Evolutionary conservation across 1,140 invertebrate genomes (phyloP).

Genomic region (Harpegnathos saltator): DNA sequence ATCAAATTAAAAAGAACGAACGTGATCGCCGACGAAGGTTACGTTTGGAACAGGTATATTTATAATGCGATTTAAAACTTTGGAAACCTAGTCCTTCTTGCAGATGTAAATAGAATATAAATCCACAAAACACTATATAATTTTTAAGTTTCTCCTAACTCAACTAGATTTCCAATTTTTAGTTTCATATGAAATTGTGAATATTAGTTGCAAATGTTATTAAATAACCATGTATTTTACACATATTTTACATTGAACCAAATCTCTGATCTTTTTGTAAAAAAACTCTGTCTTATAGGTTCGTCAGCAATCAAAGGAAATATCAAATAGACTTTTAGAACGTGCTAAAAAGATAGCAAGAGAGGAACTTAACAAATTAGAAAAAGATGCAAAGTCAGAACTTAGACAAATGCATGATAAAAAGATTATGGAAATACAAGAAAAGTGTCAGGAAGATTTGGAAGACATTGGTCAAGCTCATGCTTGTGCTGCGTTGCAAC

Average conservation of each 20-base stretch:
- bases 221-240: no score
- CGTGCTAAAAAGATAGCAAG: constrained; percentile 82
- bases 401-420: constrained; percentile 82
- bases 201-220: neutral
- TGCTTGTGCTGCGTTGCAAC: constrained; percentile 80
- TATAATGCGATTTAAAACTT: neutral
- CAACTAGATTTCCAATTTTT: neutral
- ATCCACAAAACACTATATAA: neutral
- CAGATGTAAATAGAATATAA: neutral
- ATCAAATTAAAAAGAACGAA: constrained; percentile 85
- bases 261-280: neutral
- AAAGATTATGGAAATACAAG: constrained; percentile 84
- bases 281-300: constrained; percentile 77
- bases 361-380: constrained; percentile 81
- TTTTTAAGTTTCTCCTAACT: neutral
- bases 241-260: no score
- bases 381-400: constrained; percentile 82
- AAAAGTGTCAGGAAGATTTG: constrained; percentile 85
- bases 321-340: constrained; percentile 85
- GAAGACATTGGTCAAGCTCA: constrained; percentile 86
- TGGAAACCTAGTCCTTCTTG: neutral
- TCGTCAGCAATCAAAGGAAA: constrained; percentile 86
- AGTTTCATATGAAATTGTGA: neutral
- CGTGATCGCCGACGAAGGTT: constrained; percentile 86
- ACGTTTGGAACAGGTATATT: constrained; percentile 85